Conservation (phyloP, 53 echinoderm and acorn worm genomes). For the Holothuria scabra region DNA sequence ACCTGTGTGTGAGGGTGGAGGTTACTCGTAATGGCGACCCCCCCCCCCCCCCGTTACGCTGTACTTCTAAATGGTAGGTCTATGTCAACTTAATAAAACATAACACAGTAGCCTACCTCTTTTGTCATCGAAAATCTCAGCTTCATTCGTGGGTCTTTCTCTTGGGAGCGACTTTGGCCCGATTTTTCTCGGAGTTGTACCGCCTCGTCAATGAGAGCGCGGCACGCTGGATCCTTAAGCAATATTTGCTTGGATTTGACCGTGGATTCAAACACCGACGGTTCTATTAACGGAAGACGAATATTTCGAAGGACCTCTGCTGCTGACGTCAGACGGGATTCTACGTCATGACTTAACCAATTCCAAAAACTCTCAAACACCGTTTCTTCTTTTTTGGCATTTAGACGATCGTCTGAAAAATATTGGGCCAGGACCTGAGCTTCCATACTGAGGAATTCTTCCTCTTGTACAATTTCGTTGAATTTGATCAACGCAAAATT, state of each 20-base stretch:
- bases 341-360: conserved; percentile 74
- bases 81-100: no score
- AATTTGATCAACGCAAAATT: conserved; percentile 75
- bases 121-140: conserved; percentile 94
- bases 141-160: conserved; percentile 77
- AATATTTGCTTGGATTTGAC: conserved; percentile 74
- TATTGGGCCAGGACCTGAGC: conserved; percentile 63
- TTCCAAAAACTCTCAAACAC: conserved; percentile 88
- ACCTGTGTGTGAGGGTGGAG: no score
- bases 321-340: conserved; percentile 50
- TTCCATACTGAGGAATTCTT: conserved; percentile 72
- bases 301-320: conserved; percentile 71
- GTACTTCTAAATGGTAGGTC: no score
- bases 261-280: conserved; percentile 58
- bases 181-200: conserved; percentile 72
- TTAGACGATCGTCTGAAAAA: conserved; percentile 84
- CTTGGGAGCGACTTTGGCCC: conserved; percentile 57
- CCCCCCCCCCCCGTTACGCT: no score
- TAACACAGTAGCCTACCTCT: conserved; percentile 48
- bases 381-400: conserved; percentile 84
- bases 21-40: no score
- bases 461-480: conserved; percentile 62
- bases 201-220: conserved; percentile 68
- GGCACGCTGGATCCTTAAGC: conserved; percentile 52
- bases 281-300: conserved; percentile 87